Base-by-base conservation (phyloP, 2,113 vertebrate species). In the Macroglossus sobrinus region DNA sequence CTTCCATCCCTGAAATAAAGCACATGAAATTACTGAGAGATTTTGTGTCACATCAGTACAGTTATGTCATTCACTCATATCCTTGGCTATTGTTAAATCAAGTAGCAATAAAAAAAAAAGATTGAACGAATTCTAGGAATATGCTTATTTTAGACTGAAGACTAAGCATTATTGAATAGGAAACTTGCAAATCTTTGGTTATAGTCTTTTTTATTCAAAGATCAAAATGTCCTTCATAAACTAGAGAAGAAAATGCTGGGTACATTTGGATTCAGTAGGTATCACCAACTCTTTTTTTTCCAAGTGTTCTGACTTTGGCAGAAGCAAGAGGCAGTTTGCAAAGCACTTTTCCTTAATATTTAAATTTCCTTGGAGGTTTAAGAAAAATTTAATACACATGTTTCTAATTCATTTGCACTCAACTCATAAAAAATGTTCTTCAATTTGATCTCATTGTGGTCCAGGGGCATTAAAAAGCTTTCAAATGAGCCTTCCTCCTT, bases 301-400 rank as follows among this genome's bases (percentile, higher is more conserved):
- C n/a, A 91, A 94, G 78, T 89, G 43, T 74, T 97, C 74, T 97
- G 94, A 95, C 87, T 97, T 96, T 92, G 61, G 79, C 80, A 96
- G 71, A 95, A 96, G 88, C 91, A 97, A 71, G 84, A 97, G 95
- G 87, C 84, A 75, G 81, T 97, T 96, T 85, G 38, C 92, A 96
- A 96, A 97, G 92, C 93, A 96, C 76, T 92, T 97, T 97, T 87
- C 28, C 94, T 97, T 97, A 97, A 95, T 97, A 97, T 97, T 97
- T 96, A 97, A 97, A 97, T 96, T 97, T 68, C 91, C 92, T 97
- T 94, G 90, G 94, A 96, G 96, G 55, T 97, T 97, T 94, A 97
- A 97, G 94, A 94, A 84, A 96, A 96, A 97, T 91, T 82, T 97
- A 96, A 97, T 89, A 80, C 94, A 94, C 91, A 96, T 95, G 92